Conservation (phyloP, 2,113 vertebrate species). For the Opisthocomus hoazin region DNA sequence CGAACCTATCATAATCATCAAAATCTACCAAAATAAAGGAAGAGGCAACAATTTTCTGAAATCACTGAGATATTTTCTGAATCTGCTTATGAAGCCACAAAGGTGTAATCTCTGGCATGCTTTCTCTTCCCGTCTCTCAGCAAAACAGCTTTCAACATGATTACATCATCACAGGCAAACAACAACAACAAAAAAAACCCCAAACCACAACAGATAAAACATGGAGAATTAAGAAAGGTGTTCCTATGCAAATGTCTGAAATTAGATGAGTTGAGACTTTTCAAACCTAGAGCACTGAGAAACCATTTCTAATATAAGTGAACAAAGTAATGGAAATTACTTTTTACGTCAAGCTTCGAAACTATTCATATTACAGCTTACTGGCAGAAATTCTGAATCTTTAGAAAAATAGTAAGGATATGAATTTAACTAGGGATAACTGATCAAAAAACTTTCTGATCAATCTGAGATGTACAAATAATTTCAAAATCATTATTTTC, state of each 20-base stretch:
- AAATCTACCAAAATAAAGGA: neutral
- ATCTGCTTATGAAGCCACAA: neutral
- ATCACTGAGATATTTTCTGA: neutral
- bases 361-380: neutral
- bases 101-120: neutral
- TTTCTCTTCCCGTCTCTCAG: neutral
- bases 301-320: neutral
- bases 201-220: neutral
- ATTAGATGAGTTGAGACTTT: neutral
- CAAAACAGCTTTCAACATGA: neutral
- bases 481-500: neutral
- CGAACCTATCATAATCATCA: neutral
- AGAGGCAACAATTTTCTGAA: neutral
- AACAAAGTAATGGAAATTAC: neutral
- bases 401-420: neutral
- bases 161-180: neutral
- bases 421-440: neutral
- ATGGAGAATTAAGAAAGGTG: neutral
- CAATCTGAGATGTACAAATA: neutral
- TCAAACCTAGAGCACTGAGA: neutral
- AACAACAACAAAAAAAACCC: neutral
- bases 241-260: neutral
- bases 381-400: neutral
- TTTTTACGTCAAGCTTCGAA: neutral
- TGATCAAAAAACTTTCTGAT: neutral